Base-by-base conservation (phyloP, 2,797 vertebrate species). In the Oryzias dopingdopingensis region DNA sequence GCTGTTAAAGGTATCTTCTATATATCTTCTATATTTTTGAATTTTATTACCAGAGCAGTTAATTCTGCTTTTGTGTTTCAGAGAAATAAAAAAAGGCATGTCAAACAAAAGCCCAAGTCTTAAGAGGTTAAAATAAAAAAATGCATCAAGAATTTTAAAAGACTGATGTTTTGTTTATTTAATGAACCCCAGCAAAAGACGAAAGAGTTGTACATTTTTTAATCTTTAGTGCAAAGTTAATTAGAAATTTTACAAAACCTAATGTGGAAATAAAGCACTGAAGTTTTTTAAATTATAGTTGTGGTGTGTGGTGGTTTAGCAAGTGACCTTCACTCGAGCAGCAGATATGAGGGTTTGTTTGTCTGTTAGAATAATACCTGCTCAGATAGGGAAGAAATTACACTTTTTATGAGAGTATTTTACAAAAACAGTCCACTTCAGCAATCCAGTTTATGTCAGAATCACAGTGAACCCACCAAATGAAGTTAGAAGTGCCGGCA, bases 271-370 rank as follows among this genome's bases (percentile, higher is more conserved):
- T 42, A 52, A 29, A 50, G 13, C n/a, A 1, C 6, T 43, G 1
- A 5, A 29, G 51, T 49, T 55, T 23, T 41, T 59, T 43, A 42
- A 4, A 70, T 42, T n/a, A 10, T 18, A 13, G n/a, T 42, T 29
- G 2, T 40, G 53, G 61, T 56, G 16, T 0, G 14, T 56, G 42
- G 29, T 46, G 44, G 45, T 49, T 46, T 67, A 60, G 26, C 58
- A 56, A 63, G n/a, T 76, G 80, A 81, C 70, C 73, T 84, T 77
- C 59, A 56, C 52, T 17, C 46, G 26, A 55, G 44, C 66, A 63
- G 45, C 32, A 22, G 52, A 51, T 26, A 4, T 49, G 29, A 3
- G 24, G 6, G 26, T 4, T 26, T 47, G 37, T 45, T 46, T 29
- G 49, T 47, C 47, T 49, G 22, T 22, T 26, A 17, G 32, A 53